These are phyloP conservation scores for Austrolebias charrua DNA, from an alignment of 2,797 vertebrate genomes.

Conservation along the genomic window DNA sequence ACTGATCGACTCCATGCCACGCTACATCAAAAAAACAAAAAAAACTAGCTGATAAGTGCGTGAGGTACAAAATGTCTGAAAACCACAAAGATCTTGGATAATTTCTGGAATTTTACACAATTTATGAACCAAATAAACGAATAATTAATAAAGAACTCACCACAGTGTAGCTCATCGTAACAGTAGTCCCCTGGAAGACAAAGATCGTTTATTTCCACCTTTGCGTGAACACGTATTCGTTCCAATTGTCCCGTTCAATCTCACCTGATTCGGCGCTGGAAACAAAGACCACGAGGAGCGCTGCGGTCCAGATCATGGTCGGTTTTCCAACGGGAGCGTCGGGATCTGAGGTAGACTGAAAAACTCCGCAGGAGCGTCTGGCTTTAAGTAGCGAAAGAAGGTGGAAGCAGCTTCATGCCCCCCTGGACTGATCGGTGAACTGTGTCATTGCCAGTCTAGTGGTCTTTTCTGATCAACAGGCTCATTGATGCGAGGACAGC, in stretches of 20 bases:
- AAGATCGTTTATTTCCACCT: background rate
- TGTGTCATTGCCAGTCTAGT: constrained; percentile 68
- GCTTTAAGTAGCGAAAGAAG: constrained; percentile 53
- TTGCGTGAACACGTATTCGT: too few species aligned
- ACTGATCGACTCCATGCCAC: too few species aligned
- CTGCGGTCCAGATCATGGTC: constrained; percentile 53
- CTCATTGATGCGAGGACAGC: constrained; percentile 71
- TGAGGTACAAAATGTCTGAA: too few species aligned
- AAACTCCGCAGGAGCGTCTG: constrained; percentile 6
- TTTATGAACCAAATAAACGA: background rate
- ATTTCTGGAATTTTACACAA: too few species aligned
- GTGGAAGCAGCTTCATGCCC: constrained; percentile 45
- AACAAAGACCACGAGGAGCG: constrained; percentile 40
- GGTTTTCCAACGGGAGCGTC: constrained; percentile 28
- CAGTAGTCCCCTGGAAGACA: constrained; percentile 73
- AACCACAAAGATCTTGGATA: too few species aligned
- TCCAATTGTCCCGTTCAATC: background rate
- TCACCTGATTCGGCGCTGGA: constrained; percentile 55
- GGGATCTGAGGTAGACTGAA: constrained; percentile 54
- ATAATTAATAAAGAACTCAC: constrained; percentile 56
- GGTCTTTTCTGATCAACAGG: constrained; percentile 74
- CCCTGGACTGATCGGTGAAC: constrained; percentile 60
- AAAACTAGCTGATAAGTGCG: too few species aligned
- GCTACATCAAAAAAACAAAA: too few species aligned
- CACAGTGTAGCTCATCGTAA: constrained; percentile 73